Conservation (phyloP, 2,797 vertebrate genomes). For the Chelmon rostratus region DNA sequence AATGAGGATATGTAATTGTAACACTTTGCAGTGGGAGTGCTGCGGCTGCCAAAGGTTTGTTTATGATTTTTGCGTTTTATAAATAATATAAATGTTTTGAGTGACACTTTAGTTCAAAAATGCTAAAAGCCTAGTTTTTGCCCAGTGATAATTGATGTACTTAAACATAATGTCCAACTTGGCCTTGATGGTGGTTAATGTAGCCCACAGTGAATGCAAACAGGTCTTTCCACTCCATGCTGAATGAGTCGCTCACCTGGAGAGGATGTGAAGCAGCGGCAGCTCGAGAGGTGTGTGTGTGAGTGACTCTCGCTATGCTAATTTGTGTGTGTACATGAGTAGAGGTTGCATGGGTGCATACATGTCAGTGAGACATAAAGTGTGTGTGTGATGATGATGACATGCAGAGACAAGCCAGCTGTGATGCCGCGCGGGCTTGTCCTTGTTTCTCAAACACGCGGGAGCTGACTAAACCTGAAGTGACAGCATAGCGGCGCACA, state of each 20-base stretch:
- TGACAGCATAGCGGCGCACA: constrained; percentile 66
- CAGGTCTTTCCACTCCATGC: not conserved
- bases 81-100: not conserved
- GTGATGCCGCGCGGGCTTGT: constrained; percentile 57
- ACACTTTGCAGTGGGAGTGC: not conserved
- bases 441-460: constrained; percentile 70
- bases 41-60: constrained; percentile 19
- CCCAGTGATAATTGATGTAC: not conserved
- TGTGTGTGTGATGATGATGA: constrained; percentile 44
- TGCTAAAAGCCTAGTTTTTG: constrained; percentile 2
- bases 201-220: not conserved
- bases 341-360: not conserved
- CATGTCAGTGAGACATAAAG: constrained; percentile 7
- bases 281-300: not conserved
- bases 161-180: constrained; percentile 10
- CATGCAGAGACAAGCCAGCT: constrained; percentile 49
- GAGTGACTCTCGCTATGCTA: not conserved
- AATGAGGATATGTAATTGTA: constrained; percentile 12
- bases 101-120: not conserved
- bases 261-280: constrained; percentile 13
- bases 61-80: constrained; percentile 5
- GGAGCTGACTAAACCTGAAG: constrained; percentile 63
- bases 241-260: constrained; percentile 32
- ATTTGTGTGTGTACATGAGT: constrained; percentile 6
- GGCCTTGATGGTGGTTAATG: constrained; percentile 7